Evolutionary conservation across 2,888 invertebrate genomes (phyloP).

Genomic region (Callosobruchus maculatus): DNA sequence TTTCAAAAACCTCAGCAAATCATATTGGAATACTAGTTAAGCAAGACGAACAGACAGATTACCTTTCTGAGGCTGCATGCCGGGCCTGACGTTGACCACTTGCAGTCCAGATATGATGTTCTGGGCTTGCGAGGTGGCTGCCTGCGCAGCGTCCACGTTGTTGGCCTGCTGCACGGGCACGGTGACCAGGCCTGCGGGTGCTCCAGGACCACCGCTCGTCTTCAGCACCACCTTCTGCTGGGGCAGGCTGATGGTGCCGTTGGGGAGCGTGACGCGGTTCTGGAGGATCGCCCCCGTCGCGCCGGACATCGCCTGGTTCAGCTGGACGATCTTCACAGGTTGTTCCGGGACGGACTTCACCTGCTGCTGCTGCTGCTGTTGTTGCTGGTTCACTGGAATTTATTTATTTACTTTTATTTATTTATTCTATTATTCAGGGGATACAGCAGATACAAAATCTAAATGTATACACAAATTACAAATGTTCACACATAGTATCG

Average conservation of each 20-base stretch:
- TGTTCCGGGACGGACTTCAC: constrained; percentile 23
- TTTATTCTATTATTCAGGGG: too few relatives aligned
- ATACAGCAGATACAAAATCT: too few relatives aligned
- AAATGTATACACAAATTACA: too few relatives aligned
- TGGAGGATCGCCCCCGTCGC: constrained; percentile 49
- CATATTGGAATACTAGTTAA: too few relatives aligned
- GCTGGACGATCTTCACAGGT: constrained; percentile 39
- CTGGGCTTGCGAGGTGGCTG: constrained; percentile 46
- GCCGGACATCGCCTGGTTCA: constrained; percentile 49
- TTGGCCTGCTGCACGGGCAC: constrained; percentile 55
- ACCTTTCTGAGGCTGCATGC: constrained; percentile 68
- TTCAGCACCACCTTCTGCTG: constrained; percentile 51
- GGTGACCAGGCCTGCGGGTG: constrained; percentile 59
- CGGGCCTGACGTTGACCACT: constrained; percentile 80
- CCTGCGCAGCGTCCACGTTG: constrained; percentile 49
- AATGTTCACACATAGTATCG: too few relatives aligned
- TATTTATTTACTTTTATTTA: too few relatives aligned
- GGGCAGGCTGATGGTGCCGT: constrained; percentile 64
- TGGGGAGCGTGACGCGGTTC: constrained; percentile 64
- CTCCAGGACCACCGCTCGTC: constrained; percentile 44
- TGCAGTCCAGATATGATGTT: constrained; percentile 65
- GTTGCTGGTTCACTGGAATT: constrained; percentile 8
- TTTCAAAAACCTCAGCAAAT: too few relatives aligned
- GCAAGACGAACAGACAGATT: too few relatives aligned
- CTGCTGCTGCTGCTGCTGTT: constrained; percentile 16